Percentiles rank a stretch among this genome's conserved stretches.
These are phyloP conservation scores for Xestia rhomboidea DNA, from an alignment of 2,888 invertebrate species.

Conservation along the genomic window DNA sequence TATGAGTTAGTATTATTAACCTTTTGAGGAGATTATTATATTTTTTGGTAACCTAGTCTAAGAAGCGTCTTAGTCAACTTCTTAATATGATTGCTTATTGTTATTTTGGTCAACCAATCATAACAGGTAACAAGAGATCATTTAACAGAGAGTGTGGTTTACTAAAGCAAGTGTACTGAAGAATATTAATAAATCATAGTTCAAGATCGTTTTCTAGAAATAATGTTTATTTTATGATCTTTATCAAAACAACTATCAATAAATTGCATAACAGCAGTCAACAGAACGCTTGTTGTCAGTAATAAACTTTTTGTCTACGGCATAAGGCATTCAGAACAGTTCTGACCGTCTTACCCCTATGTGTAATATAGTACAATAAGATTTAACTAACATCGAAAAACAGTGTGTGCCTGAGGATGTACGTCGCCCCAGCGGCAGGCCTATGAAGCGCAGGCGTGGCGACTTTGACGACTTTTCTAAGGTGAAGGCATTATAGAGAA, in stretches of 20 bases:
- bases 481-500: conserved; percentile 54
- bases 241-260: conserved; percentile 6
- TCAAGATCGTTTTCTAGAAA: conserved; percentile 18
- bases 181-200: not conserved
- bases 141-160: conserved; percentile 3
- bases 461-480: conserved; percentile 46
- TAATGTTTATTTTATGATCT: conserved; percentile 11
- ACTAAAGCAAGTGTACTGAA: not conserved
- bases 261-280: conserved; percentile 2
- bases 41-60: not conserved
- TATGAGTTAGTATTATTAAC: conserved; percentile 5
- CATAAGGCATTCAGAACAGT: conserved; percentile 4
- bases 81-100: conserved; percentile 35
- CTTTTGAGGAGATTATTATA: not conserved
- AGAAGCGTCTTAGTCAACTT: conserved; percentile 16
- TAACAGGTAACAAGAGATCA: conserved; percentile 31
- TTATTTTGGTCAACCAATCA: conserved; percentile 35
- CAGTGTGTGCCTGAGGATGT: conserved; percentile 58
- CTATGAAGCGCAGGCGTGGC: conserved; percentile 53
- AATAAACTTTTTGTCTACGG: not conserved
- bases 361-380: conserved; percentile 39
- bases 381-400: conserved; percentile 51
- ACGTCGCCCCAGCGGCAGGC: conserved; percentile 44
- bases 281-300: not conserved
- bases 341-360: conserved; percentile 8